Evolutionary conservation across 1,140 invertebrate species (phyloP).

Genomic region (Camponotus pennsylvanicus): DNA sequence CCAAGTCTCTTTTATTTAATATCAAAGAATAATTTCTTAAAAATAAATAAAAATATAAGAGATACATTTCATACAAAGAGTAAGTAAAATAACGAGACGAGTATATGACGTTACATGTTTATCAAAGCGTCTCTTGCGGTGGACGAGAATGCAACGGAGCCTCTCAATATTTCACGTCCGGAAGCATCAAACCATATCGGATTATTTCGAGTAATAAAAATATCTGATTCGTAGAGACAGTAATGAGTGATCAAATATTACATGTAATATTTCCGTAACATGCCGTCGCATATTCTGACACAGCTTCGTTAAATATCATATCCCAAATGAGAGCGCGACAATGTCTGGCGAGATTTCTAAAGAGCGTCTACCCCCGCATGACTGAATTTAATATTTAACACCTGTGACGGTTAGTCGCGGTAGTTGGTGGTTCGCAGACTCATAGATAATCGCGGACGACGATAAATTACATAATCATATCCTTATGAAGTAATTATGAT

Average conservation of each 20-base stretch:
- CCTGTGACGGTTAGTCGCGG: constrained; percentile 74
- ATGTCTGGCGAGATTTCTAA: constrained; percentile 79
- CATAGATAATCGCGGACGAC: constrained; percentile 22
- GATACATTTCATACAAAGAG: constrained; percentile 2
- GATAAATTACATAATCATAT: constrained; percentile 28
- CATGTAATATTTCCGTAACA: constrained; percentile 61
- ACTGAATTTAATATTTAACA: constrained; percentile 81
- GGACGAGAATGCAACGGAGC: constrained; percentile 43
- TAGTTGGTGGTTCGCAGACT: constrained; percentile 69
- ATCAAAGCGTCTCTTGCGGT: constrained; percentile 19
- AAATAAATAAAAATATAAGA: neutral
- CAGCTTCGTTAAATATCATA: constrained; percentile 78
- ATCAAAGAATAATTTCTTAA: neutral
- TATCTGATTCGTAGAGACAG: constrained; percentile 73
- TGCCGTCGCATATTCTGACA: constrained; percentile 64
- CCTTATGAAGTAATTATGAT: neutral
- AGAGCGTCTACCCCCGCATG: constrained; percentile 74
- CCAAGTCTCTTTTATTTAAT: too few relatives aligned
- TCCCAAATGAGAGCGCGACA: constrained; percentile 76
- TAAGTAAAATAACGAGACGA: constrained; percentile 19
- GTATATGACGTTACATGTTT: constrained; percentile 39
- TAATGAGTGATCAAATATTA: constrained; percentile 78
- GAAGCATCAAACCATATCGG: constrained; percentile 38
- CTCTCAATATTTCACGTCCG: constrained; percentile 54
- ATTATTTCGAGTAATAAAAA: constrained; percentile 34